phyloP scores from a whole-genome alignment of 2,797 vertebrate species.

The Gymnoscopelus braueri region DNA sequence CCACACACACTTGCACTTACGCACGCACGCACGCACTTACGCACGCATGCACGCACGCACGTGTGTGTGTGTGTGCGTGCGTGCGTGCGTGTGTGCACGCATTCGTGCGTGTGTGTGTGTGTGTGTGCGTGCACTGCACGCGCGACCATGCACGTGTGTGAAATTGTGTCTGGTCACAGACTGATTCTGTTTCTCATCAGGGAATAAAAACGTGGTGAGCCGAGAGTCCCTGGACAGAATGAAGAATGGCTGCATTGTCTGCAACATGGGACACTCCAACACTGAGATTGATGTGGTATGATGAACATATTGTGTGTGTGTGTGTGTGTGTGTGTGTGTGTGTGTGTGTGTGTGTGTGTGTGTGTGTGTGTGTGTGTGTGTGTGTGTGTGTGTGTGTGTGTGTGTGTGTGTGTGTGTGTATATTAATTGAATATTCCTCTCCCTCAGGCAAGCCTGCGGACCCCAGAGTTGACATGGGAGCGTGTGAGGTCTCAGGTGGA shows the following conservation, averaged over 20 bases:
- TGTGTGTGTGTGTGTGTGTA: neutral
- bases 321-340: neutral
- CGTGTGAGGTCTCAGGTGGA: slow-evolving; percentile 91
- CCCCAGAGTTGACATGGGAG: slow-evolving; percentile 91
- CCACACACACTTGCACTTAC: too few species aligned
- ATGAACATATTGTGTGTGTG: neutral
- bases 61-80: neutral
- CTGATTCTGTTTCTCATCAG: slow-evolving; percentile 67
- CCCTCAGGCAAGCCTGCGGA: slow-evolving; percentile 87
- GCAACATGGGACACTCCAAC: slow-evolving; percentile 98
- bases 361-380: neutral
- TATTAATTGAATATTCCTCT: neutral
- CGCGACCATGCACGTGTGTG: neutral
- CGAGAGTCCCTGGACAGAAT: slow-evolving; percentile 92
- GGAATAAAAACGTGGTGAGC: slow-evolving; percentile 92
- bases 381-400: neutral
- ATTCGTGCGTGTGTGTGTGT: too few species aligned
- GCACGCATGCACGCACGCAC: too few species aligned
- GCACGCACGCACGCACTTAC: too few species aligned
- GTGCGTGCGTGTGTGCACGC: too few species aligned
- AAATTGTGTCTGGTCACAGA: neutral
- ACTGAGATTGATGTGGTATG: slow-evolving; percentile 89
- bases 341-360: neutral
- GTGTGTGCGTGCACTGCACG: neutral
- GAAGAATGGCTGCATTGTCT: slow-evolving; percentile 94